Evolutionary conservation across 2,113 vertebrate genomes (phyloP).

Genomic region (Chlamydotis undulata): DNA sequence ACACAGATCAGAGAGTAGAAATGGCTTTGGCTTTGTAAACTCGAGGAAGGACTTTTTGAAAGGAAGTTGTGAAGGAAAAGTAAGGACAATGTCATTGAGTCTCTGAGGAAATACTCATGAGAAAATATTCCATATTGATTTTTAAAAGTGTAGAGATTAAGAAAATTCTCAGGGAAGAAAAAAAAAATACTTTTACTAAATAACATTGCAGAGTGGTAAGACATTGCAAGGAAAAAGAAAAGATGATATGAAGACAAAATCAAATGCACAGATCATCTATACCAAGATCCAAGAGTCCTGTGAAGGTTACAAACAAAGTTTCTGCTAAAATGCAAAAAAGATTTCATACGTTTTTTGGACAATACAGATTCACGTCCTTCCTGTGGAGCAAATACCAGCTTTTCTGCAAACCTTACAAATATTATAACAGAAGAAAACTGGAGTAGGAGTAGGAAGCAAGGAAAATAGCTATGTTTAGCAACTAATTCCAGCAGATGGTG

Average conservation of each 20-base stretch:
- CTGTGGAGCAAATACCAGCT: not conserved
- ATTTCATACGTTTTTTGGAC: too few relatives aligned
- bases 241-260: not conserved
- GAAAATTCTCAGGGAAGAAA: not conserved
- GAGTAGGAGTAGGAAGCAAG: not conserved
- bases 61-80: not conserved
- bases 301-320: not conserved
- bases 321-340: not conserved
- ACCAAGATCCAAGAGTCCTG: not conserved
- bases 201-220: not conserved
- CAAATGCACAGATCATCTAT: not conserved
- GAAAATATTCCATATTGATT: not conserved
- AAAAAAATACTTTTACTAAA: not conserved
- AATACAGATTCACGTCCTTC: not conserved
- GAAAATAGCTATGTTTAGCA: not conserved
- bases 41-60: not conserved
- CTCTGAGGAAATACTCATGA: not conserved
- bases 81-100: not conserved
- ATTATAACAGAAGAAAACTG: not conserved
- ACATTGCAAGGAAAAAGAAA: not conserved
- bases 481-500: not conserved
- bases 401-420: not conserved
- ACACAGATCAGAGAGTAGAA: not conserved
- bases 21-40: not conserved
- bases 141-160: not conserved